A percentile compares a stretch with the other conserved stretches of the same genome.
phyloP scores from a whole-genome alignment of 64 coral and sea anemone genomes.

The Orbicella faveolata region DNA sequence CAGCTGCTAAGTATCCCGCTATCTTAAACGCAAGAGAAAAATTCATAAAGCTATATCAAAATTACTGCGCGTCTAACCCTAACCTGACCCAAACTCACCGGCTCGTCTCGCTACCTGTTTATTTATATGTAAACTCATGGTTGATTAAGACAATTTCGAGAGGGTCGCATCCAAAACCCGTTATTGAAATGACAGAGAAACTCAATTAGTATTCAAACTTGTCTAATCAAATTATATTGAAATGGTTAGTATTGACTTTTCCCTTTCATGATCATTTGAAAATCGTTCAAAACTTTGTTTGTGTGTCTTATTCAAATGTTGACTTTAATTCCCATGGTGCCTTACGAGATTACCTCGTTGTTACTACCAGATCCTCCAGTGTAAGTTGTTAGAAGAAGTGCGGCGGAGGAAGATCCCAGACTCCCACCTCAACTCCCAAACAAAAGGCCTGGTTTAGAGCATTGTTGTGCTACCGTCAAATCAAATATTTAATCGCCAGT shows the following conservation, averaged over 20 bases:
- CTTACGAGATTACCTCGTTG: not conserved
- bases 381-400: no score
- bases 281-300: not conserved
- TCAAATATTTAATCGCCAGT: no score
- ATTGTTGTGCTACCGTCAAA: no score
- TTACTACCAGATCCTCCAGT: no score
- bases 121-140: not conserved
- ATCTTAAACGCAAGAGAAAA: no score
- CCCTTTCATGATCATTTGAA: not conserved
- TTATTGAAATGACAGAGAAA: not conserved
- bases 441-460: no score
- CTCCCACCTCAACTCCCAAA: no score
- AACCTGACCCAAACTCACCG: not conserved
- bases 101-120: not conserved
- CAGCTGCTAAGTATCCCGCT: no score
- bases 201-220: not conserved
- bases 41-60: not conserved
- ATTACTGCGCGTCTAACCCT: not conserved
- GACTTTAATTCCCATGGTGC: not conserved
- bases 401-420: no score
- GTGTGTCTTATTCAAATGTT: no score
- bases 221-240: not conserved
- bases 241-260: not conserved
- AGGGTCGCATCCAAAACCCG: not conserved
- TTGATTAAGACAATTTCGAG: not conserved